These are phyloP conservation scores for Zaprionus inermis DNA, from an alignment of 1,140 invertebrate species.

Conservation along the genomic window DNA sequence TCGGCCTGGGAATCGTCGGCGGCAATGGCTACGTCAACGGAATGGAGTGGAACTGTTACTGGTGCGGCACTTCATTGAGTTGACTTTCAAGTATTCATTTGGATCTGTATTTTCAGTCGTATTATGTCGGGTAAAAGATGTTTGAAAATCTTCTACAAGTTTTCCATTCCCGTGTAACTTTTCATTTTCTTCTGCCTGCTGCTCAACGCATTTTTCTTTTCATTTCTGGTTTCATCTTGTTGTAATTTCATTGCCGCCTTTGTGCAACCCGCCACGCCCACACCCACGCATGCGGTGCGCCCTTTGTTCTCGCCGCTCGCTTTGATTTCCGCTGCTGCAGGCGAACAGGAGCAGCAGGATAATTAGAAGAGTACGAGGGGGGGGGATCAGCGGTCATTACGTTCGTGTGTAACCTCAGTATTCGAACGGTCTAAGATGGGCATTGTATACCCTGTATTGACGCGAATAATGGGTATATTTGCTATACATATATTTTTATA, in stretches of 20 bases:
- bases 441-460: background rate
- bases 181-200: background rate
- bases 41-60: conserved; percentile 1
- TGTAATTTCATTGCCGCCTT: background rate
- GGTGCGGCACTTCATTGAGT: background rate
- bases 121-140: conserved; percentile 10
- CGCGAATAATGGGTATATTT: background rate
- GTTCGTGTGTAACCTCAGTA: background rate
- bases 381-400: conserved; percentile 20
- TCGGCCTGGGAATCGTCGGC: background rate
- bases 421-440: background rate
- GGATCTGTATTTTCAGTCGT: conserved; percentile 17
- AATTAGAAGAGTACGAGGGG: conserved; percentile 22
- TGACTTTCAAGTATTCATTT: background rate
- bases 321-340: conserved; percentile 50
- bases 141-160: conserved; percentile 1
- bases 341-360: conserved; percentile 23
- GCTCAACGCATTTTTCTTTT: background rate
- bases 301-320: conserved; percentile 45
- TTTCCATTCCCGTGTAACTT: background rate
- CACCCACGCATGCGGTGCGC: background rate
- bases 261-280: background rate
- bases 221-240: background rate
- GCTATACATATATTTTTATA: background rate
- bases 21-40: too few relatives aligned